These are phyloP conservation scores for Pyrrhosoma nymphula DNA, from an alignment of 2,888 invertebrate genomes.

Conservation along the genomic window DNA sequence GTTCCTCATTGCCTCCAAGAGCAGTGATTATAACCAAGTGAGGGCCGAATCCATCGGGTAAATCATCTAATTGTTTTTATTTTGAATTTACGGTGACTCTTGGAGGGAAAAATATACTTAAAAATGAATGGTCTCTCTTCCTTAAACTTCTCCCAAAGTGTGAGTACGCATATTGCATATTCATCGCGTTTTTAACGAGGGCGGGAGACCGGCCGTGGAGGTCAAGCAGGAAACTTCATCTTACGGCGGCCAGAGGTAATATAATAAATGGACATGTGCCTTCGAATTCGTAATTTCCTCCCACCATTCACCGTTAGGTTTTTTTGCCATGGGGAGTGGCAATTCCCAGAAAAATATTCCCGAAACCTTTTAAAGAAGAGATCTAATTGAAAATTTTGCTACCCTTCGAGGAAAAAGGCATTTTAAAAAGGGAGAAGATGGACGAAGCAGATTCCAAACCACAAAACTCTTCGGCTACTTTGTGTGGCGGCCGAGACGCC, in stretches of 20 bases:
- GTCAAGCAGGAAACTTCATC: slow-evolving; percentile 3
- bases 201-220: background rate
- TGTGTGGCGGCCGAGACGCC: background rate
- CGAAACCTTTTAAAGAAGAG: background rate
- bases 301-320: background rate
- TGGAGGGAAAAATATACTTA: no score
- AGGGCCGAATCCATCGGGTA: no score
- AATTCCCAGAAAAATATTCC: background rate
- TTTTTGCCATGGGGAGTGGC: background rate
- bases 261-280: background rate
- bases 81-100: no score
- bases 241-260: background rate
- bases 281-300: slow-evolving; percentile 11
- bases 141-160: background rate
- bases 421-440: background rate
- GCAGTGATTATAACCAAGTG: no score
- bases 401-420: background rate
- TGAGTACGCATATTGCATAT: background rate
- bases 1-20: no score
- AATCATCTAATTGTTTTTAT: no score
- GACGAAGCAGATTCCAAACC: background rate
- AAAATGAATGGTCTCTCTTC: background rate
- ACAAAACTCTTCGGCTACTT: background rate
- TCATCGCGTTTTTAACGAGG: background rate
- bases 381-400: slow-evolving; percentile 19